Evolutionary conservation across 2,888 invertebrate genomes (phyloP), one percentile per base, ranked within the genome.

Genomic region (Drosophila paracracens): DNA sequence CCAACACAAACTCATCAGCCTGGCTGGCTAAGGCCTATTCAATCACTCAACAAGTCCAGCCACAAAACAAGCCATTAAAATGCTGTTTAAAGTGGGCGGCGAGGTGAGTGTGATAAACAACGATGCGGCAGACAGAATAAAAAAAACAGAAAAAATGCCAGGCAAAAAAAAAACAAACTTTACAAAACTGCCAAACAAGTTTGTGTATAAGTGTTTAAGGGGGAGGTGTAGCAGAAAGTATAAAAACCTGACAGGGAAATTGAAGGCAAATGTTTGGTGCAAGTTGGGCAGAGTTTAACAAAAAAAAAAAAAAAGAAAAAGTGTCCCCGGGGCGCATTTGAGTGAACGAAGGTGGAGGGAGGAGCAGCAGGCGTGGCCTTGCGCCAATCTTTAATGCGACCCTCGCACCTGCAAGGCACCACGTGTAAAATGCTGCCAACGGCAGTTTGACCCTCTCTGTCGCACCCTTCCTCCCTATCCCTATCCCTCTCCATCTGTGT

Each of bases 181-280:
- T 64, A 64, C 53, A 64, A 38, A 78, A 73, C 73, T 87, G 76
- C 68, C 66, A 86, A 76, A 80, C 70, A 78, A 78, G 75, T 59
- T 70, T 61, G 16, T 27, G 21, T 46, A 57, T 21, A 57, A 43
- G 57, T 43, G 57, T 21, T 57, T 31, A 21, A 18, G 31, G 16
- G 43, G 57, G 48, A 51, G 13, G 16, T 16, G 38, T 8, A 56
- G 43, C 61, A 46, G 63, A 69, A 67, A 70, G 75, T 74, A 65
- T 54, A 40, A 85, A 76, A 81, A 73, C 73, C 61, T 74, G 79
- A 51, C 70, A 68, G 36, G 43, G 64, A 83, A 89, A 88, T 81
- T 85, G 83, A 89, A 85, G 88, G 88, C 74, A 85, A 85, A 89
- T 85, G 88, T 86, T 85, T 88, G 71, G 88, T 71, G 71, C 61